Conservation (phyloP, 2,888 invertebrate species). For the Conistra vaccinii region DNA sequence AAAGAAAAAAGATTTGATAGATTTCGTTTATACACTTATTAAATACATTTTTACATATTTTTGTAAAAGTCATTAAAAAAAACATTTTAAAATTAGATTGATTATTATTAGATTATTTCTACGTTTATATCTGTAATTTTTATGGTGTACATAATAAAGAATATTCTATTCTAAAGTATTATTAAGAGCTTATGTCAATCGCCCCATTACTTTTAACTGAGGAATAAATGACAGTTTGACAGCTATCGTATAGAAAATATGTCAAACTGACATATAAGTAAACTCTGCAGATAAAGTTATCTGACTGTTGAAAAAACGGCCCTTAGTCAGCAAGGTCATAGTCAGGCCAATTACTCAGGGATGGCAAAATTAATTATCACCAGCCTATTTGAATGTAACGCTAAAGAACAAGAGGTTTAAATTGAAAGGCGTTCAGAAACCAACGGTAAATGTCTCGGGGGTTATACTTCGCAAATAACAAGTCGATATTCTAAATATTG, state of each 20-base stretch:
- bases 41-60: no score
- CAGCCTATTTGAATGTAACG: background rate
- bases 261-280: background rate
- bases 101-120: no score
- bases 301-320: background rate
- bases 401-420: background rate
- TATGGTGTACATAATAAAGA: no score
- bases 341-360: background rate
- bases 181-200: background rate
- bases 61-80: no score
- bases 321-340: background rate
- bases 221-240: background rate
- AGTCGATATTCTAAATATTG: background rate
- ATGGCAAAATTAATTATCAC: background rate
- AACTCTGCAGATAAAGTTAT: background rate
- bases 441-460: background rate
- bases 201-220: background rate
- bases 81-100: no score
- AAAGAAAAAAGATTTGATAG: background rate
- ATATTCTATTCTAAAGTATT: no score
- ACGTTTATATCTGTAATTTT: no score
- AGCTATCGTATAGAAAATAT: background rate
- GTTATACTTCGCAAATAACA: background rate
- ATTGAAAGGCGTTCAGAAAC: slow-evolving; percentile 22
- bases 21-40: no score